These are phyloP conservation scores for Gymnocheta viridis DNA, from an alignment of 2,888 invertebrate species.

Conservation along the genomic window DNA sequence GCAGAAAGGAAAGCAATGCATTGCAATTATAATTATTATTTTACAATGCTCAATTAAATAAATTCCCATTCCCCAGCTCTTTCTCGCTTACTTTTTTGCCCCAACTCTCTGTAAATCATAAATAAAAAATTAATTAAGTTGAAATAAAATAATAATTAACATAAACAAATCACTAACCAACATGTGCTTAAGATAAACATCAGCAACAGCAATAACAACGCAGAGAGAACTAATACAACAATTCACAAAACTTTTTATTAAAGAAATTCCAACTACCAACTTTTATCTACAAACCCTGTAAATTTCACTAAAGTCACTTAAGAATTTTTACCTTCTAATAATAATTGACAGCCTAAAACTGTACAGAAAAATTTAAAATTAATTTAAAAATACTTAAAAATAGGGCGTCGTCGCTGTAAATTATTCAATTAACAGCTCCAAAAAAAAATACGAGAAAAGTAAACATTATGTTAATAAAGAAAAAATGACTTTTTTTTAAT, in stretches of 20 bases:
- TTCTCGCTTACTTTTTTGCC: not conserved
- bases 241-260: constrained; percentile 67
- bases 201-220: constrained; percentile 4
- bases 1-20: not conserved
- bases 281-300: not conserved
- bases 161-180: not conserved
- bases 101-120: not conserved
- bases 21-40: constrained; percentile 31
- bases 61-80: not conserved
- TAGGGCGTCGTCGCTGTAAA: constrained; percentile 66
- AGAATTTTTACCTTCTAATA: not conserved
- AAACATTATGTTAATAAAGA: not conserved
- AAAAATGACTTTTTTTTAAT: not conserved
- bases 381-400: constrained; percentile 56
- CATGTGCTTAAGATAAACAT: constrained; percentile 25
- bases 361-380: constrained; percentile 44
- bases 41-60: constrained; percentile 25
- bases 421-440: constrained; percentile 1
- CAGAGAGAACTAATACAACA: constrained; percentile 40
- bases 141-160: constrained; percentile 43
- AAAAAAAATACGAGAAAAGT: not conserved
- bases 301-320: not conserved
- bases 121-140: constrained; percentile 9
- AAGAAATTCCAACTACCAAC: not conserved
- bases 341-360: not conserved